Percentiles rank a stretch among this genome's conserved stretches.
phyloP scores from a whole-genome alignment of 2,888 invertebrate genomes.

The Cosmia pyralina region DNA sequence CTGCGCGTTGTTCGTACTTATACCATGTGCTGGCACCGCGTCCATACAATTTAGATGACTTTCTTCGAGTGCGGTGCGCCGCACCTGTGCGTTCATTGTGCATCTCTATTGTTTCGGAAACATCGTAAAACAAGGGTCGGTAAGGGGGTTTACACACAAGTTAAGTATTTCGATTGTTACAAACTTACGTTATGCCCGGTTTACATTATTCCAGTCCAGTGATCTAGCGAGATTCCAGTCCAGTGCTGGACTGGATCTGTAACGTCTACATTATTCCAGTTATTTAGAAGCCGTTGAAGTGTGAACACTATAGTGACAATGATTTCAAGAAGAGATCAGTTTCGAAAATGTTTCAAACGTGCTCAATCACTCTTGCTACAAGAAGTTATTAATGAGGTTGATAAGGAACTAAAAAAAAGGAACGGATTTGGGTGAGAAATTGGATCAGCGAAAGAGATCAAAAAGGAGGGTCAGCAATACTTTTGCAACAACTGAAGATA shows the following conservation, averaged over 20 bases:
- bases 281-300: slow-evolving; percentile 56
- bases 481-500: slow-evolving; percentile 51
- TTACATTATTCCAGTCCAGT: slow-evolving; percentile 14
- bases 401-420: slow-evolving; percentile 44
- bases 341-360: slow-evolving; percentile 51
- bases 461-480: slow-evolving; percentile 53
- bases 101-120: too few species aligned
- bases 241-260: neutral
- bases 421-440: slow-evolving; percentile 58
- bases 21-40: too few species aligned
- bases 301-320: slow-evolving; percentile 59
- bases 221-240: slow-evolving; percentile 5
- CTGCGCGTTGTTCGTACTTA: too few species aligned
- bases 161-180: too few species aligned
- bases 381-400: slow-evolving; percentile 43
- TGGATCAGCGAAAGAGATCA: slow-evolving; percentile 56
- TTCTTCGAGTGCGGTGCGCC: too few species aligned
- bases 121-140: too few species aligned
- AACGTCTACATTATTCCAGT: slow-evolving; percentile 12
- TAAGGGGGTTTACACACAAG: too few species aligned
- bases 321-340: slow-evolving; percentile 53
- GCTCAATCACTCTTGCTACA: slow-evolving; percentile 49
- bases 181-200: too few species aligned
- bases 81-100: too few species aligned
- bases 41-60: too few species aligned